Evolutionary conservation across 2,888 invertebrate species (phyloP).

Genomic region (Eupithecia subfuscata): DNA sequence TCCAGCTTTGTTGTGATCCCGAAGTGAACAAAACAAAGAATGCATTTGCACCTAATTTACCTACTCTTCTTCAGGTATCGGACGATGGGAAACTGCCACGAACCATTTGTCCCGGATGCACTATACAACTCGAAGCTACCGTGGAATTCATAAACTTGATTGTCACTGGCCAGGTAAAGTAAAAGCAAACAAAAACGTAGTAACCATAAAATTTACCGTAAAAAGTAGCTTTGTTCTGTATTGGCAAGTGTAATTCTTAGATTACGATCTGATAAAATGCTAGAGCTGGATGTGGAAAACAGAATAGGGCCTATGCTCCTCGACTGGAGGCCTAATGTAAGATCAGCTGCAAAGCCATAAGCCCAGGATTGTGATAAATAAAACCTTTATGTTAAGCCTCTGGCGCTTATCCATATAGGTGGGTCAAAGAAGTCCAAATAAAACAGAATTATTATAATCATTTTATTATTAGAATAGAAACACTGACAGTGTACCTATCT

Average conservation of each 20-base stretch:
- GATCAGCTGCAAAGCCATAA: not conserved
- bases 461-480: not conserved
- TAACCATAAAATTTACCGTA: not conserved
- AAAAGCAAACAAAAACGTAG: constrained; percentile 14
- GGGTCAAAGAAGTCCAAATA: not conserved
- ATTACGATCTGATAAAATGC: not conserved
- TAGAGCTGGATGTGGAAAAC: not conserved
- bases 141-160: constrained; percentile 89
- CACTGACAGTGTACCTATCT: not conserved
- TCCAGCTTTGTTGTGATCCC: constrained; percentile 6
- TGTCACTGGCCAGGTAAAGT: constrained; percentile 85
- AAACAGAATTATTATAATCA: not conserved
- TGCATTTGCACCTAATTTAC: not conserved
- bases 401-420: no score
- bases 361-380: not conserved
- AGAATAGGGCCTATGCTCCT: not conserved
- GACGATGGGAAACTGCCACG: constrained; percentile 88
- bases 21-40: not conserved
- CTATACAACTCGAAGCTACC: constrained; percentile 89
- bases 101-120: constrained; percentile 90
- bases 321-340: not conserved
- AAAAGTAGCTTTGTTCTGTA: not conserved
- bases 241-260: not conserved
- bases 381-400: no score
- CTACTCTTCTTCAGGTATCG: constrained; percentile 79